phyloP scores from a whole-genome alignment of 1,140 invertebrate species.

The Tenebrio molitor region DNA sequence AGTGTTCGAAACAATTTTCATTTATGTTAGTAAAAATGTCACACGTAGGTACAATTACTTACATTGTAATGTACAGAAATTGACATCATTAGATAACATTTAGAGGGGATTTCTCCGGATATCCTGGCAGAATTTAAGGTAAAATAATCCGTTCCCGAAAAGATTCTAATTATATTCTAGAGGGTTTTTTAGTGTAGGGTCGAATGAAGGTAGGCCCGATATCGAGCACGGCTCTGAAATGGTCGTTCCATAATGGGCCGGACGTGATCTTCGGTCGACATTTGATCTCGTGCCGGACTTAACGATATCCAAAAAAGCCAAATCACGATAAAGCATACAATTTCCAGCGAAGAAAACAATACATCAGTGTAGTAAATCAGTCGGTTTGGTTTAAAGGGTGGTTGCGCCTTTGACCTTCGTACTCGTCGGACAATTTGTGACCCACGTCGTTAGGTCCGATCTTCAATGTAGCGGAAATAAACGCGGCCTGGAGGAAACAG shows the following conservation, averaged over 20 bases:
- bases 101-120: no score
- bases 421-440: slow-evolving; percentile 13
- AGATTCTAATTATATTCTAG: neutral
- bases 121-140: no score
- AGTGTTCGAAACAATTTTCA: no score
- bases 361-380: neutral
- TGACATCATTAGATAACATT: no score
- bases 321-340: slow-evolving; percentile 29
- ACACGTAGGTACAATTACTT: no score
- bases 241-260: slow-evolving; percentile 8
- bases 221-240: neutral
- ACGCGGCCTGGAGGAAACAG: slow-evolving; percentile 14
- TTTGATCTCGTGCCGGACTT: slow-evolving; percentile 1
- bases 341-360: slow-evolving; percentile 8
- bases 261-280: slow-evolving; percentile 6
- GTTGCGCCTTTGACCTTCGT: slow-evolving; percentile 13
- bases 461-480: slow-evolving; percentile 31
- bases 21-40: no score
- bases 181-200: neutral
- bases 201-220: neutral
- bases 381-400: slow-evolving; percentile 1
- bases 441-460: slow-evolving; percentile 7
- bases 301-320: slow-evolving; percentile 32
- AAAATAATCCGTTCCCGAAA: neutral
- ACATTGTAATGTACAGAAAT: no score